A percentile compares a stretch with the other conserved stretches of the same genome.
These are phyloP conservation scores for Corydoras sp. DNA, from an alignment of 2,113 vertebrate genomes.

Conservation along the genomic window DNA sequence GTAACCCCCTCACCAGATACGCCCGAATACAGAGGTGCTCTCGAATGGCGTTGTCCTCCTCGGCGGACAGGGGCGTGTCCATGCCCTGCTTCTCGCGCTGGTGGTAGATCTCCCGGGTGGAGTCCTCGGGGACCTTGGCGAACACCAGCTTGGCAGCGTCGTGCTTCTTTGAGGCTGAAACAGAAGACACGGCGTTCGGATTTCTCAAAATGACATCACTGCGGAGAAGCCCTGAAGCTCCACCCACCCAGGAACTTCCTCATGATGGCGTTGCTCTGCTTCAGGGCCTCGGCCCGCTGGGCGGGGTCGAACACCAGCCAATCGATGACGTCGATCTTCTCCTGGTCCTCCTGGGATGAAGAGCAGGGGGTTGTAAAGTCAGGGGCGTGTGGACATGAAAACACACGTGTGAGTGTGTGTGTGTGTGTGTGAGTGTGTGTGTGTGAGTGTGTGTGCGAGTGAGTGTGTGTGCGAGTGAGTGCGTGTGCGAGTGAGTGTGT, in stretches of 20 bases:
- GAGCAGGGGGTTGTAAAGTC: no score
- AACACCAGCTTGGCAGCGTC: constrained; percentile 94
- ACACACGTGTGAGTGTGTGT: no score
- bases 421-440: background rate
- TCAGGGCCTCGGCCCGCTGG: constrained; percentile 88
- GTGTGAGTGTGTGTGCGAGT: background rate
- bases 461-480: background rate
- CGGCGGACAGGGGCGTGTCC: constrained; percentile 76
- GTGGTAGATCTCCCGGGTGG: constrained; percentile 85
- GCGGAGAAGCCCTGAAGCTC: background rate
- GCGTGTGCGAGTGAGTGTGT: background rate
- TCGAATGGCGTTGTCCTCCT: constrained; percentile 90
- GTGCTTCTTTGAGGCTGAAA: constrained; percentile 84
- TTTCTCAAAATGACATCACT: no score
- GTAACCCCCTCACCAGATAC: constrained; percentile 77
- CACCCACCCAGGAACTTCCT: constrained; percentile 88
- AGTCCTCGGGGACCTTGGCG: constrained; percentile 90
- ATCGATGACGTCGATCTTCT: constrained; percentile 92
- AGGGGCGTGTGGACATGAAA: no score
- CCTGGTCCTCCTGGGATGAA: constrained; percentile 73
- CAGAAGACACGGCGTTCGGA: background rate
- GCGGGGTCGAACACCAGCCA: constrained; percentile 92
- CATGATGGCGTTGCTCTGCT: constrained; percentile 98
- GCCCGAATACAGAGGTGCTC: constrained; percentile 93
- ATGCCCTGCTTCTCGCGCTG: constrained; percentile 83